A percentile compares a stretch with the other conserved stretches of the same genome.
Conservation (phyloP, 2,888 invertebrate species). For the Phragmatobia fuliginosa region DNA sequence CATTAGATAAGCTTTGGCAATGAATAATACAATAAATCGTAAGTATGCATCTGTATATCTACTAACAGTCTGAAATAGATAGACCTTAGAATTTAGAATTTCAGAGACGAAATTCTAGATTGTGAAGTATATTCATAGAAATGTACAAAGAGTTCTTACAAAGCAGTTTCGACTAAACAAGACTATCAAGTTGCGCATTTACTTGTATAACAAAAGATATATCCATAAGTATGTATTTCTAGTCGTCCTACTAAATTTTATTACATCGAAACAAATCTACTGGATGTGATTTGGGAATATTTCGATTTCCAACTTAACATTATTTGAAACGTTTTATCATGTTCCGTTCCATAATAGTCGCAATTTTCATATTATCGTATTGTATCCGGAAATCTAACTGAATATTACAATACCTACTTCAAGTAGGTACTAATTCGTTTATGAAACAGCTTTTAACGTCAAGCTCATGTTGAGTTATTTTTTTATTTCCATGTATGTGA, state of each 20-base stretch:
- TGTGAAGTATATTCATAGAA: not conserved
- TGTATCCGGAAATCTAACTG: not conserved
- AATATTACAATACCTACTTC: not conserved
- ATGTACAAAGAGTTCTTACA: not conserved
- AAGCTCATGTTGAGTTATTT: not conserved
- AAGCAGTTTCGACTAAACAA: constrained; percentile 10
- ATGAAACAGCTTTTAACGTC: not conserved
- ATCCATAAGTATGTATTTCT: constrained; percentile 31
- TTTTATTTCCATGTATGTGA: too few relatives aligned
- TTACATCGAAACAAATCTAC: constrained; percentile 38
- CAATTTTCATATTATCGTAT: constrained; percentile 17
- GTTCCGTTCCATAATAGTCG: constrained; percentile 7
- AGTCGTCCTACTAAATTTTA: constrained; percentile 40
- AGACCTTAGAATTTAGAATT: not conserved
- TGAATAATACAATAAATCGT: not conserved
- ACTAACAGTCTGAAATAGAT: not conserved
- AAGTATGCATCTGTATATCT: not conserved
- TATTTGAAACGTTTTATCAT: constrained; percentile 45
- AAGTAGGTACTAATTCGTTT: too few relatives aligned
- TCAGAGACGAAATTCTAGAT: not conserved
- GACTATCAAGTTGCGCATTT: constrained; percentile 21
- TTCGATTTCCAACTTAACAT: constrained; percentile 41
- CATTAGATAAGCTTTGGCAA: not conserved
- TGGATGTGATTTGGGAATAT: too few relatives aligned
- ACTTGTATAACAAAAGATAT: constrained; percentile 22